A percentile compares a stretch with the other conserved stretches of the same genome.
phyloP scores from a whole-genome alignment of 2,797 vertebrate genomes.

The Anisognathus igniventris region DNA sequence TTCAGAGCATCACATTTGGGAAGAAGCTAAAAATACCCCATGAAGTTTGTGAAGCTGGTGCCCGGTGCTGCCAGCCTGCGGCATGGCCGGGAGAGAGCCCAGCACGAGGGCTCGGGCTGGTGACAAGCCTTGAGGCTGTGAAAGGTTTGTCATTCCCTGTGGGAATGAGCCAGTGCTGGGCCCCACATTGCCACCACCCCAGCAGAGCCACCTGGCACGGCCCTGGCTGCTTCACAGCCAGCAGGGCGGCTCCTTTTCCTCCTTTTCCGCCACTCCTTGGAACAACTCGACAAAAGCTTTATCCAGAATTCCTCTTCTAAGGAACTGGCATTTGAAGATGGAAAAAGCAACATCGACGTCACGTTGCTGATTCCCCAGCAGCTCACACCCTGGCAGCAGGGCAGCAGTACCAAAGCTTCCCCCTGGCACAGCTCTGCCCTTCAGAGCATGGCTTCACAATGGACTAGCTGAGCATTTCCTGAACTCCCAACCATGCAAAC shows the following conservation, averaged over 20 bases:
- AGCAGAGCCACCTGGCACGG: not conserved
- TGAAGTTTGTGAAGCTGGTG: not conserved
- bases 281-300: not conserved
- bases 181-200: fast-evolving
- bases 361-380: not conserved
- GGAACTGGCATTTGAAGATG: not conserved
- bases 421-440: not conserved
- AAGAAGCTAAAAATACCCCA: conserved; percentile 12
- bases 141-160: not conserved
- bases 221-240: not conserved
- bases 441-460: fast-evolving
- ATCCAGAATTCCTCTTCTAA: not conserved
- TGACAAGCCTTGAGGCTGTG: not conserved
- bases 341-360: not conserved
- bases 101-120: not conserved
- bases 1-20: not conserved
- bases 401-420: not conserved
- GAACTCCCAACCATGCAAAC: not conserved
- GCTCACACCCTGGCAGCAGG: not conserved
- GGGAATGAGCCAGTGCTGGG: not conserved
- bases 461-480: not conserved
- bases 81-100: not conserved
- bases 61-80: not conserved
- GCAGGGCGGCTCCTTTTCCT: fast-evolving
- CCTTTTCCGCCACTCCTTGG: not conserved